These are phyloP conservation scores for Chinchilla lanigera DNA, from an alignment of 2,113 vertebrate genomes.

Conservation along the genomic window DNA sequence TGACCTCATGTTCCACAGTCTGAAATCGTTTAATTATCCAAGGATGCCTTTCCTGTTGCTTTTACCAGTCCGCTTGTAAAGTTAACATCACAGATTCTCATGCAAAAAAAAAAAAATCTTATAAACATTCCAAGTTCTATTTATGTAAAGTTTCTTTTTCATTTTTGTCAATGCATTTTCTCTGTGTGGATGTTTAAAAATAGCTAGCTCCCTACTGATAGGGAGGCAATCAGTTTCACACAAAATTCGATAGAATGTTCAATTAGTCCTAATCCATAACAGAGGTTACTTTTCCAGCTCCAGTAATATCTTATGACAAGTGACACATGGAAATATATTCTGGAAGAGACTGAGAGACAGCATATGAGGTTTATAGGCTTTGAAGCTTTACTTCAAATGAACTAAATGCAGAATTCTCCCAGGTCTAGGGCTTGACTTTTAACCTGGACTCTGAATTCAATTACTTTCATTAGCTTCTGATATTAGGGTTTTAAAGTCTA, in stretches of 20 bases:
- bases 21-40: background rate
- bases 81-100: background rate
- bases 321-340: constrained; percentile 3
- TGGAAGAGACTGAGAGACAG: background rate
- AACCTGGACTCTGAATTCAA: background rate
- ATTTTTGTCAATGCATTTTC: background rate
- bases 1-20: background rate
- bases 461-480: constrained; percentile 41
- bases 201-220: background rate
- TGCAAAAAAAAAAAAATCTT: background rate
- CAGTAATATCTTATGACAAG: background rate
- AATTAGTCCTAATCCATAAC: constrained; percentile 44
- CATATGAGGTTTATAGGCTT: background rate
- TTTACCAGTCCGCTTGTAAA: background rate
- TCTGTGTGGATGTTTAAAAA: constrained; percentile 31
- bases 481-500: constrained; percentile 31
- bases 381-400: constrained; percentile 27
- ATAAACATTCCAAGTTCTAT: background rate
- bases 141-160: constrained; percentile 52
- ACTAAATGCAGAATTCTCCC: constrained; percentile 31
- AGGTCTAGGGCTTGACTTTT: background rate
- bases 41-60: background rate
- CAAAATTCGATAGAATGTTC: constrained; percentile 16
- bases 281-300: constrained; percentile 39
- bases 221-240: background rate